Conservation (phyloP, 1,140 invertebrate genomes). For the Bactericera cockerelli region DNA sequence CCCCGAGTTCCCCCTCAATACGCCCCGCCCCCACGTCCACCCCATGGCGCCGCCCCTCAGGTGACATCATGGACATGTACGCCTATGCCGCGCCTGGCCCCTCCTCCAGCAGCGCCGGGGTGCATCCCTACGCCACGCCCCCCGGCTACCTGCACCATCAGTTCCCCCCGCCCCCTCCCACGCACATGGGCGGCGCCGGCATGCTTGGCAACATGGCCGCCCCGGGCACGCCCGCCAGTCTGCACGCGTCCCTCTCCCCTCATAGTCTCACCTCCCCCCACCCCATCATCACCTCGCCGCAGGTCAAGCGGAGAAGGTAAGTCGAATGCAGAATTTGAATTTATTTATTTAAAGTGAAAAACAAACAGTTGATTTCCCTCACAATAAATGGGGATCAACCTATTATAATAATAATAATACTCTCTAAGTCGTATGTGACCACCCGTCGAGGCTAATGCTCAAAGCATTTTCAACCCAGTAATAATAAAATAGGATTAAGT, state of each 20-base stretch:
- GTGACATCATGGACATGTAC: slow-evolving; percentile 7
- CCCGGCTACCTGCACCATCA: not conserved
- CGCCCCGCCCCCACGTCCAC: too few species aligned
- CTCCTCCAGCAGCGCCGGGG: not conserved
- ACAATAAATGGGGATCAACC: too few species aligned
- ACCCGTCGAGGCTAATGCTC: too few species aligned
- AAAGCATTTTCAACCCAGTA: too few species aligned
- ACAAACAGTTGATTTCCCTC: too few species aligned
- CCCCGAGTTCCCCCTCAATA: too few species aligned
- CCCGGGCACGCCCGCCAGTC: not conserved
- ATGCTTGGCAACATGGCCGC: not conserved
- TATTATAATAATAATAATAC: too few species aligned
- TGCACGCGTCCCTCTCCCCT: not conserved
- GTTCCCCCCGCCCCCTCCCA: not conserved
- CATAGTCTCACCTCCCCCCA: slow-evolving; percentile 4
- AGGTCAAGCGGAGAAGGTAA: slow-evolving; percentile 4
- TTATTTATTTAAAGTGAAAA: too few species aligned
- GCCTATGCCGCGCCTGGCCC: not conserved
- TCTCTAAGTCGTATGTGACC: too few species aligned
- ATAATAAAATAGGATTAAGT: too few species aligned
- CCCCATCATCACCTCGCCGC: not conserved
- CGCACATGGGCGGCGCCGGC: not conserved
- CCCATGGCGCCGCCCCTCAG: too few species aligned
- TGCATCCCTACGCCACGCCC: not conserved
- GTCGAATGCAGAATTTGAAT: not conserved